Conservation (phyloP, 1,140 invertebrate species). For the Lysiphlebus fabarum region DNA sequence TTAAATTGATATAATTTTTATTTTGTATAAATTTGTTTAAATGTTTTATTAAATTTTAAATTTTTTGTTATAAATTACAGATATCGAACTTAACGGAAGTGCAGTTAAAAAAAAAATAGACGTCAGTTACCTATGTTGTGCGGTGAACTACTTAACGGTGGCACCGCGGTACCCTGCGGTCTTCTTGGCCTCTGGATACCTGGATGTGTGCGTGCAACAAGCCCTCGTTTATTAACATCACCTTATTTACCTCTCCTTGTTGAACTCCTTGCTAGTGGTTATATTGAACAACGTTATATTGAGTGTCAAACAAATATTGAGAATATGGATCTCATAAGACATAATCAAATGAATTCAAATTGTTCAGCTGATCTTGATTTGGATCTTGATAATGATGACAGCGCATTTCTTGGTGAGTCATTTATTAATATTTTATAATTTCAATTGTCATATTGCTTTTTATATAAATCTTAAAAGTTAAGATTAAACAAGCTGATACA, state of each 20-base stretch:
- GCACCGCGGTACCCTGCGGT: conserved; percentile 51
- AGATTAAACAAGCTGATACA: no score
- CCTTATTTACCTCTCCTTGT: conserved; percentile 48
- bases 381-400: conserved; percentile 40
- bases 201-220: conserved; percentile 49
- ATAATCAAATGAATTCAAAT: conserved; percentile 31
- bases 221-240: conserved; percentile 45
- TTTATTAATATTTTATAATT: conserved; percentile 17
- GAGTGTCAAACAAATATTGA: conserved; percentile 24
- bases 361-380: conserved; percentile 27
- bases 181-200: conserved; percentile 52
- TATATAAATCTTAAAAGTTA: no score
- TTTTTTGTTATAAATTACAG: not conserved
- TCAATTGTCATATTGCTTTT: conserved; percentile 13
- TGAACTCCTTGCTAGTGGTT: conserved; percentile 47
- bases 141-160: conserved; percentile 55
- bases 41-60: no score
- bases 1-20: no score
- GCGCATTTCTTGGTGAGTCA: conserved; percentile 49
- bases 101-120: conserved; percentile 10
- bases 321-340: conserved; percentile 41
- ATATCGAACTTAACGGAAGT: conserved; percentile 1
- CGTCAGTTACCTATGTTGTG: conserved; percentile 51
- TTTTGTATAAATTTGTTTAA: no score
- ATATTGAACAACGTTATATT: conserved; percentile 30